Base-by-base conservation (phyloP, 2,113 vertebrate genomes). In the Anthoscopus minutus region DNA sequence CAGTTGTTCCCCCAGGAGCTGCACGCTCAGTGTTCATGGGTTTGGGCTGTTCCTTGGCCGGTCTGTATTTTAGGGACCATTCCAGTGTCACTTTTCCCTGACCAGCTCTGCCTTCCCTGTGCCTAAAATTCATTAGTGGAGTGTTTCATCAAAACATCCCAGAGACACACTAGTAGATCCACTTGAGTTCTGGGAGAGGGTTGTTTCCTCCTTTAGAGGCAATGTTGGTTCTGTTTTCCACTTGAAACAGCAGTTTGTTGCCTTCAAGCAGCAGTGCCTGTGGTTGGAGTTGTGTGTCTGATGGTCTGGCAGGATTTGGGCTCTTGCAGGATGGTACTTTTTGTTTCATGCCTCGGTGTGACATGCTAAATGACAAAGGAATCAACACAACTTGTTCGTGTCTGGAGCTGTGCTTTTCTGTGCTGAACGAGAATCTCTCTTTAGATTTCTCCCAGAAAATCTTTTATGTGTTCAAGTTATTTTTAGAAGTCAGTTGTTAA, bases 371-470 rank as follows among this genome's bases (percentile, higher is more conserved):
- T 92, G 56, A 17, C 7, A 1, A 22, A 45, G 58, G 38, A 8
- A 12, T 30, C 42, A 44, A 56, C 53, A 23, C 5, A 44, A 10
- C 31, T 53, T 15, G 17, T 56, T 56, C 0, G 0, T 38, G n/a
- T 56, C 40, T 62, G 57, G 70, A 79, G 48, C 37, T 20, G 1
- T 18, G 33, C 65, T 54, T 9, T 47, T 62, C 64, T 58, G 2
- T 51, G 24, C 81, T 33, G 44, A 48, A 47, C 21, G 44, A 57
- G 23, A 70, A 16, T 12, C 20, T 73, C 1, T 57, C 47, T 92
- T 70, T 81, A 58, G 70, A 17, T 81, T 82, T 61, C 28, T 81
- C 28, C 11, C 74, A 40, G 45, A 23, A 86, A 81, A 16, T 20
- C 15, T 44, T 61, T 76, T 62, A 28, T 60, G 31, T 76, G 8